A percentile compares a stretch with the other conserved stretches of the same genome.
phyloP scores from a whole-genome alignment of 2,113 vertebrate species.

The Hyperoodon ampullatus region DNA sequence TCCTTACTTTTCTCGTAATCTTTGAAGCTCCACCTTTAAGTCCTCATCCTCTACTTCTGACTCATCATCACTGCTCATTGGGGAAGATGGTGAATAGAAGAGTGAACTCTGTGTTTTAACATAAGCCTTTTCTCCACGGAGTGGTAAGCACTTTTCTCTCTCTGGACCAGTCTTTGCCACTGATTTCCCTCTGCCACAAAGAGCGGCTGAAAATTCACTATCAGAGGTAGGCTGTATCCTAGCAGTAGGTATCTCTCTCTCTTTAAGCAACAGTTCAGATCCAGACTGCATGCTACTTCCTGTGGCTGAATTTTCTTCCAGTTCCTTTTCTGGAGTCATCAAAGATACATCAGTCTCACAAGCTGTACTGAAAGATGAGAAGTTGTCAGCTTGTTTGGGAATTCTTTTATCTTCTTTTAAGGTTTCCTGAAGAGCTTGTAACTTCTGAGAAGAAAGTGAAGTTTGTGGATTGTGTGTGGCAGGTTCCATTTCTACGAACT shows the following conservation, averaged over 20 bases:
- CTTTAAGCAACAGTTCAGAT: conserved; percentile 64
- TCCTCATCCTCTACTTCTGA: conserved; percentile 93
- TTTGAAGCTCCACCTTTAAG: conserved; percentile 90
- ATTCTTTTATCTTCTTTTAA: conserved; percentile 49
- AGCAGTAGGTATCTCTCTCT: conserved; percentile 2
- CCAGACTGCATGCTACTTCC: conserved; percentile 65
- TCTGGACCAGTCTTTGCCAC: conserved; percentile 82
- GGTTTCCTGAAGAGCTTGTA: conserved; percentile 36
- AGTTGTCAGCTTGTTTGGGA: conserved; percentile 65
- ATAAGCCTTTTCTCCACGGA: conserved; percentile 53
- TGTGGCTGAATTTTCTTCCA: conserved; percentile 66
- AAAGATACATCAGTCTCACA: conserved; percentile 73
- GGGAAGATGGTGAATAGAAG: conserved; percentile 89
- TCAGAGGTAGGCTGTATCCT: conserved; percentile 76
- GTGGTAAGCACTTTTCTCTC: conserved; percentile 76
- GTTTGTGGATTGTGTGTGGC: conserved; percentile 19
- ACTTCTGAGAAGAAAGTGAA: conserved; percentile 62
- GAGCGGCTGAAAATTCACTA: conserved; percentile 69
- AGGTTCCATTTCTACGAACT: conserved; percentile 64
- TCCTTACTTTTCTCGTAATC: conserved; percentile 92
- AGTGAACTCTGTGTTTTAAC: conserved; percentile 71
- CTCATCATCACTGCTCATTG: conserved; percentile 91
- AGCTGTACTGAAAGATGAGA: conserved; percentile 52
- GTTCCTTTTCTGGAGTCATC: conserved; percentile 67
- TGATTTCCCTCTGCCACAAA: conserved; percentile 63